phyloP scores from a whole-genome alignment of 2,113 vertebrate genomes.

The Cettia cetti region DNA sequence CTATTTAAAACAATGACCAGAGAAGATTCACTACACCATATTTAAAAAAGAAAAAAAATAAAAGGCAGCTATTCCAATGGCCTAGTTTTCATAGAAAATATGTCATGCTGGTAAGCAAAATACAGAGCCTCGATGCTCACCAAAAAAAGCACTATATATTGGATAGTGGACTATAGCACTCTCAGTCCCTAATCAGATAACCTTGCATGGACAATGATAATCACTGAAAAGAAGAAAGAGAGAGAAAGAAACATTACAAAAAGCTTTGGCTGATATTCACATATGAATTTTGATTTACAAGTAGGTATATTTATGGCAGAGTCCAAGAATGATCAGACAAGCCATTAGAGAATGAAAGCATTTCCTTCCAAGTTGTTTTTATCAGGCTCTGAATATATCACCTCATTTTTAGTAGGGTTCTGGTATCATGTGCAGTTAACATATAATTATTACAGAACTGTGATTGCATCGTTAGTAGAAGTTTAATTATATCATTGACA shows the following conservation, averaged over 20 bases:
- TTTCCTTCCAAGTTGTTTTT: slow-evolving; percentile 25
- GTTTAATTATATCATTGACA: slow-evolving; percentile 67
- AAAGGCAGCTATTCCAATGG: neutral
- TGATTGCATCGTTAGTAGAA: slow-evolving; percentile 54
- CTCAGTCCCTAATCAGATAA: neutral
- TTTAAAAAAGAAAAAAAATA: neutral
- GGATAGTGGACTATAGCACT: neutral
- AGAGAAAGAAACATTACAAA: neutral
- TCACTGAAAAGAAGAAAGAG: neutral
- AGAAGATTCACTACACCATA: neutral
- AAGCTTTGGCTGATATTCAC: neutral
- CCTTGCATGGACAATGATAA: neutral
- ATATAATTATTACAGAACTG: slow-evolving; percentile 39
- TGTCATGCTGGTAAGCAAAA: neutral
- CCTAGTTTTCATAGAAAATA: neutral
- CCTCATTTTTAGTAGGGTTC: slow-evolving; percentile 51
- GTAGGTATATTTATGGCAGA: slow-evolving; percentile 8
- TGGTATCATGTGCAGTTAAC: slow-evolving; percentile 45
- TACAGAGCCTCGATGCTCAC: accelerated
- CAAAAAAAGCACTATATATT: neutral
- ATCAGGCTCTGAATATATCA: slow-evolving; percentile 20
- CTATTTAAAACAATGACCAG: neutral
- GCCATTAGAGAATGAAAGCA: neutral
- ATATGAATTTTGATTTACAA: neutral
- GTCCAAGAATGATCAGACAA: slow-evolving; percentile 21